phyloP scores from a whole-genome alignment of 2,113 vertebrate genomes.

The Melanostigma gelatinosum region DNA sequence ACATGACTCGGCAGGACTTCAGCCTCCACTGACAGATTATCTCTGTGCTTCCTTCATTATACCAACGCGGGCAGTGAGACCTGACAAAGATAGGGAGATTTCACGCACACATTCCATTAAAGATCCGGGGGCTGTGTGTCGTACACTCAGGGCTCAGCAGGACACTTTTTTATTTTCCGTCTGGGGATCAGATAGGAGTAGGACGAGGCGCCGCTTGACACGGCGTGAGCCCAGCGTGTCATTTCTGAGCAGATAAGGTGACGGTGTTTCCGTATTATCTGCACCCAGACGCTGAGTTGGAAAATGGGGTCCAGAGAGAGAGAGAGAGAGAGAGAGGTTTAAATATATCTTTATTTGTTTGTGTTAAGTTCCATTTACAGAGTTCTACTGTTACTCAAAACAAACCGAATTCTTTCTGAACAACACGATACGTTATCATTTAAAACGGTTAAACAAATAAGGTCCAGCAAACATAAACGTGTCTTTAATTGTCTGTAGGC shows the following conservation, averaged over 20 bases:
- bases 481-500: too few species aligned
- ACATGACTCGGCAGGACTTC: constrained; percentile 7
- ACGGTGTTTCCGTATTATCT: constrained; percentile 75
- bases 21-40: constrained; percentile 47
- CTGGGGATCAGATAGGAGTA: constrained; percentile 75
- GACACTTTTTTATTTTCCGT: constrained; percentile 68
- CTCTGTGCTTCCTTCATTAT: constrained; percentile 49
- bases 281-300: constrained; percentile 65
- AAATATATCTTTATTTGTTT: too few species aligned
- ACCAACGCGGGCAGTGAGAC: constrained; percentile 59
- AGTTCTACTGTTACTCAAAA: too few species aligned
- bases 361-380: too few species aligned
- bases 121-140: constrained; percentile 59
- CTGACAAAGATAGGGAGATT: constrained; percentile 54
- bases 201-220: constrained; percentile 71
- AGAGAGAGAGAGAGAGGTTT: not conserved
- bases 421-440: too few species aligned
- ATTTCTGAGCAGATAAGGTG: constrained; percentile 78
- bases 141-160: constrained; percentile 64
- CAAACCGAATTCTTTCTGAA: too few species aligned
- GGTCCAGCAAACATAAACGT: too few species aligned
- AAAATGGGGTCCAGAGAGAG: constrained; percentile 63
- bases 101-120: constrained; percentile 47
- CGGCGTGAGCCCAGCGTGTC: constrained; percentile 75
- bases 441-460: too few species aligned